Evolutionary conservation across 1,140 invertebrate species (phyloP), one percentile per base, ranked within the genome.

Genomic region (Aphis craccivora): DNA sequence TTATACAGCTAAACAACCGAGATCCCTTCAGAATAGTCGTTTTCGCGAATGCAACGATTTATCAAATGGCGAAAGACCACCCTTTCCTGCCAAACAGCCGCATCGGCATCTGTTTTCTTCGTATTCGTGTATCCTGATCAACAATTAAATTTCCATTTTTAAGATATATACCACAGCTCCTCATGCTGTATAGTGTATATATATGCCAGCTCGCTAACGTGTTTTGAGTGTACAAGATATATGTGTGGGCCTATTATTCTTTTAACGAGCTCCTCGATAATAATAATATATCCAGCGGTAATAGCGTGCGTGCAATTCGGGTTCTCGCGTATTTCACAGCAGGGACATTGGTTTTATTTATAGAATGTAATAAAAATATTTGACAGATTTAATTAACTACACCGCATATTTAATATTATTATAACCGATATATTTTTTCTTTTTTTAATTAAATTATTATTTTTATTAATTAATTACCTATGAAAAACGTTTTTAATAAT

Each of bases 101-200:
- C 30, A 14, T 14, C 11, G 30, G 60, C n/a, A 76, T 76, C 30
- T 76, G n/a, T 76, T 76, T n/a, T n/a, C n/a, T 4, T 76, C 60
- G 14, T 76, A n/a, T 76, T 35, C 14, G 14, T 76, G 30, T n/a
- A 35, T 76, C 2, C 30, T 14, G n/a, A 14, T n/a, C 30, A 67
- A n/a, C 60, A 76, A 76, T 76, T 76, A 76, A n/a, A 76, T 76
- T 76, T 76, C n/a, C n/a, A 76, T 76, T 76, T 76, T n/a, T n/a
- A 76, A 76, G 60, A 76, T 76, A 76, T 76, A n/a, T n/a, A n/a
- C 30, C 11, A 14, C 5, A 76, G 30, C 14, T 76, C n/a, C 14
- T 76, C n/a, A n/a, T 1, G 30, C 5, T 76, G 60, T 76, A 18
- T 60, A 14, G 4, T 11, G 0, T 45, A n/a, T 60, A 30, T 30